Conservation (phyloP, 2,888 invertebrate genomes). For the Parnassius smintheus region DNA sequence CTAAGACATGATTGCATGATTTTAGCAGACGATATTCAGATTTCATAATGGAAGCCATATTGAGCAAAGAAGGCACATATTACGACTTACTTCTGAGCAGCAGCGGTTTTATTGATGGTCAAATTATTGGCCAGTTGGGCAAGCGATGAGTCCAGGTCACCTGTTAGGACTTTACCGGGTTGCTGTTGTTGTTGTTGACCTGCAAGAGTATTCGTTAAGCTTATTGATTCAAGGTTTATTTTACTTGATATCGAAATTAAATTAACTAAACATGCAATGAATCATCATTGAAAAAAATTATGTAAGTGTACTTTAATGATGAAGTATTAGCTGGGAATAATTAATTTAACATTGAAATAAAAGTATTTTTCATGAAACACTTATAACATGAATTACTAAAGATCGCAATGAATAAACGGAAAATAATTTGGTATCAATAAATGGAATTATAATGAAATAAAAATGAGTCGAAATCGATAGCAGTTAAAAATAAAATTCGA, state of each 20-base stretch:
- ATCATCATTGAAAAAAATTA: neutral
- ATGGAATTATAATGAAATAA: too few relatives aligned
- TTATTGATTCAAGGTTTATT: constrained; percentile 17
- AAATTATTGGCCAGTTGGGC: constrained; percentile 97
- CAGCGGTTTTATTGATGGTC: constrained; percentile 89
- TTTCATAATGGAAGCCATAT: constrained; percentile 9
- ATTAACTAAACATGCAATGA: neutral
- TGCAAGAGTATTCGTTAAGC: constrained; percentile 40
- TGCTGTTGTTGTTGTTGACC: constrained; percentile 62
- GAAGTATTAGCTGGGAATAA: too few relatives aligned
- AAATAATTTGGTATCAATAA: too few relatives aligned
- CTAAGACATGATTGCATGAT: neutral
- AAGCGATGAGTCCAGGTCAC: constrained; percentile 96
- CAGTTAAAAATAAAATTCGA: constrained; percentile 2
- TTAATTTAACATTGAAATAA: too few relatives aligned
- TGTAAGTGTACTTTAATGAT: neutral
- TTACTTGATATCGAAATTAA: neutral
- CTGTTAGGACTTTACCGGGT: constrained; percentile 90
- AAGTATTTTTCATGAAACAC: too few relatives aligned
- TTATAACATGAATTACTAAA: too few relatives aligned
- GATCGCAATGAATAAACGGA: too few relatives aligned
- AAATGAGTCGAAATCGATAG: neutral
- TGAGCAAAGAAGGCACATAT: constrained; percentile 7
- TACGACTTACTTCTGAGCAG: constrained; percentile 85
- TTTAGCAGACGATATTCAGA: constrained; percentile 2